These are phyloP conservation scores for Cephus pulcher DNA, from an alignment of 2,888 invertebrate genomes.

Conservation along the genomic window DNA sequence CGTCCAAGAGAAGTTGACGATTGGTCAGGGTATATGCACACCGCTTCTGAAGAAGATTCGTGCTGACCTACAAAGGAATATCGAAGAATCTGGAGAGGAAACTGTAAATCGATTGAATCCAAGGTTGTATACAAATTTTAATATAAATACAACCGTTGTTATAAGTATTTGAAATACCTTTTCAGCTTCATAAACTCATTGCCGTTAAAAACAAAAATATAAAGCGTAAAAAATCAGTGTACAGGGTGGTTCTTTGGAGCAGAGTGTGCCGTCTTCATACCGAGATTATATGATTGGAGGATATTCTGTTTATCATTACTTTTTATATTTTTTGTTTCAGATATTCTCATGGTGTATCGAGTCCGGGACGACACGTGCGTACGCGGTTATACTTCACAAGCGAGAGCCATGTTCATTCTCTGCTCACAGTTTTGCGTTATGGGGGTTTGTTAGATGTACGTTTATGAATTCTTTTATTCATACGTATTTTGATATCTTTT, in stretches of 20 bases:
- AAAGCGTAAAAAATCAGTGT: neutral
- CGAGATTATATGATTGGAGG: neutral
- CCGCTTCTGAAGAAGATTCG: slow-evolving; percentile 95
- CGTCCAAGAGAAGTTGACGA: slow-evolving; percentile 93
- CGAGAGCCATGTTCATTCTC: slow-evolving; percentile 98
- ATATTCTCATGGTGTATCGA: slow-evolving; percentile 97
- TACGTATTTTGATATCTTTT: slow-evolving; percentile 5
- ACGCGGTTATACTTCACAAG: slow-evolving; percentile 99
- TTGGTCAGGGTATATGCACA: slow-evolving; percentile 97
- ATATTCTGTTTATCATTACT: slow-evolving; percentile 7
- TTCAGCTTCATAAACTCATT: neutral
- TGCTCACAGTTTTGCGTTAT: slow-evolving; percentile 93
- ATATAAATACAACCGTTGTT: neutral
- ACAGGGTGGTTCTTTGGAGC: neutral
- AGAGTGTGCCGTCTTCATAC: neutral
- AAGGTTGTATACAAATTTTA: slow-evolving; percentile 67
- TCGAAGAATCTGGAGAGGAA: slow-evolving; percentile 91
- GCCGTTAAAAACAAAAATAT: neutral
- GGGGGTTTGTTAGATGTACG: slow-evolving; percentile 90
- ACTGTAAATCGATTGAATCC: slow-evolving; percentile 96
- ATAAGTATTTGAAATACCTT: neutral
- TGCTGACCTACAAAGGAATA: slow-evolving; percentile 93
- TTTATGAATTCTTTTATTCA: slow-evolving; percentile 30
- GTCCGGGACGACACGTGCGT: slow-evolving; percentile 97
- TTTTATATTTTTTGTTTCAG: slow-evolving; percentile 62